phyloP scores from a whole-genome alignment of 2,113 vertebrate species.

The Marmota monax region DNA sequence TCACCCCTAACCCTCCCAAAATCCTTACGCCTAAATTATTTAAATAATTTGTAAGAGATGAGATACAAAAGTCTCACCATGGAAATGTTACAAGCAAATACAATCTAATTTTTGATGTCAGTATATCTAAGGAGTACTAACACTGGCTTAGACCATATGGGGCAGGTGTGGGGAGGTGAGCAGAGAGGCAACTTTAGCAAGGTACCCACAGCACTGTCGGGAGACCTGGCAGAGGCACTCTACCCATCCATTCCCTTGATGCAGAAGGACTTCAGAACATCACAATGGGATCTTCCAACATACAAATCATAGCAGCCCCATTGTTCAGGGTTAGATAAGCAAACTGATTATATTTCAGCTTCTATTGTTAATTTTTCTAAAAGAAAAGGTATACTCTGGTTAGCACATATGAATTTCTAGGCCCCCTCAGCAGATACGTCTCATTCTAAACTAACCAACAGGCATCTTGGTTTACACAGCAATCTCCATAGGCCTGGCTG shows the following conservation, averaged over 20 bases:
- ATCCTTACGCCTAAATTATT: background rate
- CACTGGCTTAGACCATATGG: background rate
- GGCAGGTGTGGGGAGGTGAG: fast-evolving
- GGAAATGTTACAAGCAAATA: background rate
- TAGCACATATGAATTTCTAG: background rate
- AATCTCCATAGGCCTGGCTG: background rate
- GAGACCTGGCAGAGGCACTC: too few relatives aligned
- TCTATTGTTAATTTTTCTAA: background rate
- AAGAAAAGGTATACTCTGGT: background rate
- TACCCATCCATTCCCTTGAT: background rate
- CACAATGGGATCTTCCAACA: fast-evolving
- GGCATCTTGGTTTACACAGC: background rate
- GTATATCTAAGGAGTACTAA: background rate
- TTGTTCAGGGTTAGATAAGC: background rate
- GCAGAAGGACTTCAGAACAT: background rate
- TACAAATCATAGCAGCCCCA: background rate
- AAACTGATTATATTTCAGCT: background rate
- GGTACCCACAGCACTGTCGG: background rate
- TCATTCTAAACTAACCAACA: background rate
- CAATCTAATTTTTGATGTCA: background rate
- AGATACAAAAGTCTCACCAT: background rate
- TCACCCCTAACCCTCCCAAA: background rate
- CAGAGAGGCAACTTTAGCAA: background rate
- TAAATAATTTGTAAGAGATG: background rate
- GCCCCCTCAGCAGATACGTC: background rate